phyloP scores from a whole-genome alignment of 1,140 invertebrate species.

The Tribolium castaneum region DNA sequence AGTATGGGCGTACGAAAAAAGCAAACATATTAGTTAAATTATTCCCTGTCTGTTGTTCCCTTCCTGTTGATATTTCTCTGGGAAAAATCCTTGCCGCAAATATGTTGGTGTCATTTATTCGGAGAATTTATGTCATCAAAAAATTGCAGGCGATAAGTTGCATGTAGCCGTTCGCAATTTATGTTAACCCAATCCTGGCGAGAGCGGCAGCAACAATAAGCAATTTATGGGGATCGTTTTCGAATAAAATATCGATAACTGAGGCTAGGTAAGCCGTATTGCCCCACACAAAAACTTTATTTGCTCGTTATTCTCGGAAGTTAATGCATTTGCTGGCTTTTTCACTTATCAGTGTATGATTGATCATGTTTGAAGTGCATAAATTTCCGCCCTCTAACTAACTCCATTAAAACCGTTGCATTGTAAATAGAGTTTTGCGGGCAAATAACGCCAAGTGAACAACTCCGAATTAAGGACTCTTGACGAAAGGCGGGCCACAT shows the following conservation, averaged over 20 bases:
- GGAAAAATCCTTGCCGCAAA: neutral
- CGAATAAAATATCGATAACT: slow-evolving; percentile 11
- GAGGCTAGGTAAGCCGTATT: neutral
- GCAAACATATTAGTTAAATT: neutral
- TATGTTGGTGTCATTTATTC: neutral
- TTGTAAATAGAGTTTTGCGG: neutral
- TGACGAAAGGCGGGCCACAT: neutral
- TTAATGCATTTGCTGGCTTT: slow-evolving; percentile 9
- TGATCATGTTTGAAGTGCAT: slow-evolving; percentile 19
- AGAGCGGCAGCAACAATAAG: neutral
- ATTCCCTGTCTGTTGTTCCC: neutral
- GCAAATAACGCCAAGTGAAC: neutral
- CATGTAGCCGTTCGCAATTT: neutral
- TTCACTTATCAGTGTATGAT: slow-evolving; percentile 10
- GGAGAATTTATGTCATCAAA: neutral
- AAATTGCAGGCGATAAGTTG: neutral
- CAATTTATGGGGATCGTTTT: neutral
- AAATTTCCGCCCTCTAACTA: slow-evolving; percentile 7
- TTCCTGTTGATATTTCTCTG: neutral
- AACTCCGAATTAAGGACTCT: neutral
- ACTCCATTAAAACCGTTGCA: neutral
- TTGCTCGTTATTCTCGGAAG: slow-evolving; percentile 11
- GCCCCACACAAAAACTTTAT: slow-evolving; percentile 10
- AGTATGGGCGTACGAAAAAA: neutral
- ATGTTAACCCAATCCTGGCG: neutral